These are phyloP conservation scores for Caenorhabditis uteleia DNA, from an alignment of 2,888 invertebrate species.

Conservation along the genomic window DNA sequence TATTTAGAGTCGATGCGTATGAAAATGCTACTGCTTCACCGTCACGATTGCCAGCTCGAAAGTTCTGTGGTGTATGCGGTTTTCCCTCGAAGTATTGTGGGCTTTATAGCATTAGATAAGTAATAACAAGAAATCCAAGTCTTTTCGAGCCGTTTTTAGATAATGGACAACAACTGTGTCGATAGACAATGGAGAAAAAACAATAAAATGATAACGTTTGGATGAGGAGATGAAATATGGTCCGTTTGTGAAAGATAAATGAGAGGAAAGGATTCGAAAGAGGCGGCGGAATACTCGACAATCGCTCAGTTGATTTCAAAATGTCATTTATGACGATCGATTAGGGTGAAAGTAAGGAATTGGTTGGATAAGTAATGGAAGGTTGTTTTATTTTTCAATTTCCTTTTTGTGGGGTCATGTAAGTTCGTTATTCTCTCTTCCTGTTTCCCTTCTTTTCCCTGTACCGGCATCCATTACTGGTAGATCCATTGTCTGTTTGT, in stretches of 20 bases:
- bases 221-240: conserved; percentile 41
- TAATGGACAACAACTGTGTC: conserved; percentile 4
- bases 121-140: too few relatives aligned
- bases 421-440: too few relatives aligned
- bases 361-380: too few relatives aligned
- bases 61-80: conserved; percentile 96
- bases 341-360: too few relatives aligned
- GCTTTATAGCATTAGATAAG: too few relatives aligned
- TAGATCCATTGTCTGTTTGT: too few relatives aligned
- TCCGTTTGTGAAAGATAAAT: conserved; percentile 43
- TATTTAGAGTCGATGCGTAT: conserved; percentile 73
- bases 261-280: conserved; percentile 43
- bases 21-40: conserved; percentile 83
- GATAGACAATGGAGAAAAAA: conserved; percentile 49
- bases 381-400: too few relatives aligned
- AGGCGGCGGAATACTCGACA: conserved; percentile 3
- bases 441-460: too few relatives aligned
- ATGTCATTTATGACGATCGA: conserved; percentile 62
- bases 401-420: too few relatives aligned
- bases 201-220: conserved; percentile 55
- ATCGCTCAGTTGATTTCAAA: conserved; percentile 49
- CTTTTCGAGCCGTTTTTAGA: too few relatives aligned
- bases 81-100: conserved; percentile 82
- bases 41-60: conserved; percentile 83
- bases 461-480: too few relatives aligned